phyloP scores from a whole-genome alignment of 2,888 invertebrate genomes.

The Mesorhabditis spiculigera region DNA sequence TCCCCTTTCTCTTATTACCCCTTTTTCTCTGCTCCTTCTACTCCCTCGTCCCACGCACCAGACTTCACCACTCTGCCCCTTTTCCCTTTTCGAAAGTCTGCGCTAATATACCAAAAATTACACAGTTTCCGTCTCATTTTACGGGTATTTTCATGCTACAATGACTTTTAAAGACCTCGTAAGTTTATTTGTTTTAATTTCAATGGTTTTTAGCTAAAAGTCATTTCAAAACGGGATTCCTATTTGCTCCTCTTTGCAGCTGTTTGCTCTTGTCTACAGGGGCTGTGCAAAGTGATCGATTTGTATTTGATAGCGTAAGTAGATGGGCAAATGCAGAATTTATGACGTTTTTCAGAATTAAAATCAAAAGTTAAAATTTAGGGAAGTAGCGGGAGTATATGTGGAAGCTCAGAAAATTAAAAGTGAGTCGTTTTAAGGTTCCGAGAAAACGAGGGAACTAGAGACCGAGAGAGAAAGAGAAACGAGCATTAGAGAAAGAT shows the following conservation, averaged over 20 bases:
- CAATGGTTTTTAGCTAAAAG: neutral
- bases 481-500: too few relatives aligned
- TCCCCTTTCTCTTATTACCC: neutral
- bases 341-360: neutral
- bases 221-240: neutral
- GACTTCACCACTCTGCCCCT: neutral
- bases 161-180: too few relatives aligned
- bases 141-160: too few relatives aligned
- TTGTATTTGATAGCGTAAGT: neutral
- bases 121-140: too few relatives aligned
- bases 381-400: too few relatives aligned
- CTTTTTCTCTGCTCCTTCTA: neutral
- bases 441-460: too few relatives aligned
- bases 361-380: too few relatives aligned
- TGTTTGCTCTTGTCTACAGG: neutral
- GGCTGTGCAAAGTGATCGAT: neutral
- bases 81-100: conserved; percentile 6
- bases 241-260: neutral
- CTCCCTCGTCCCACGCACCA: neutral
- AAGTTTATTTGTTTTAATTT: neutral
- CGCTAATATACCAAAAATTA: neutral
- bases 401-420: too few relatives aligned
- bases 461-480: too few relatives aligned
- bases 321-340: neutral
- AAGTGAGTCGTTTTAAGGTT: too few relatives aligned